A percentile compares a stretch with the other conserved stretches of the same genome.
These are phyloP conservation scores for Lasius platythorax DNA, from an alignment of 2,888 invertebrate species.

Conservation along the genomic window DNA sequence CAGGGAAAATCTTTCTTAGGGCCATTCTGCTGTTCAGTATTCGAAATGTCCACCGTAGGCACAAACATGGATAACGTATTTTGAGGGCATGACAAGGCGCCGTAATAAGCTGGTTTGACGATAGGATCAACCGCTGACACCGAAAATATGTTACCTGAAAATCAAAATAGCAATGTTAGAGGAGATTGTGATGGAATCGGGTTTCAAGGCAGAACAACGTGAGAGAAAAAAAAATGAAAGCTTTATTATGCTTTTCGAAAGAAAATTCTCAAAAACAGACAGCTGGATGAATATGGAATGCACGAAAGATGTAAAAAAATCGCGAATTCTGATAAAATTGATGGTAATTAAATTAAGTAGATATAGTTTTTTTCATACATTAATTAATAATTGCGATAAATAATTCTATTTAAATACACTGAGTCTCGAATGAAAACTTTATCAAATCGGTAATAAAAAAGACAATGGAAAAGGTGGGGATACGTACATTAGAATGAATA, in stretches of 20 bases:
- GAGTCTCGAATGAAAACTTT: background rate
- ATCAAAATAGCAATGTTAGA: slow-evolving; percentile 40
- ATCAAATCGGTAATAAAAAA: slow-evolving; percentile 5
- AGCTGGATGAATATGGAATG: background rate
- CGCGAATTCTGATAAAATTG: background rate
- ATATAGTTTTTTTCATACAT: background rate
- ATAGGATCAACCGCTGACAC: no score
- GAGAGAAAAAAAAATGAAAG: slow-evolving; percentile 29
- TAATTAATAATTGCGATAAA: background rate
- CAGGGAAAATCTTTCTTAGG: slow-evolving; percentile 69
- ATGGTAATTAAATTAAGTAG: background rate
- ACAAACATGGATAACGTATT: no score
- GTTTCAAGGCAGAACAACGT: background rate
- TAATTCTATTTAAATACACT: background rate
- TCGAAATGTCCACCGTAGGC: slow-evolving; percentile 4
- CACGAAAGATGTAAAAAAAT: background rate
- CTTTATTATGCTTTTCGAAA: slow-evolving; percentile 1
- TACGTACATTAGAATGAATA: background rate
- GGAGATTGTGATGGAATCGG: slow-evolving; percentile 7
- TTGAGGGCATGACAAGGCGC: no score
- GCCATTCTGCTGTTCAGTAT: slow-evolving; percentile 60
- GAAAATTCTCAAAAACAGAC: background rate
- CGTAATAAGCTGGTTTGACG: no score
- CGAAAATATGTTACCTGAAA: slow-evolving; percentile 54
- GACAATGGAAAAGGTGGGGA: background rate